Conservation (phyloP, 1,140 invertebrate species). For the Drosophila varians region DNA sequence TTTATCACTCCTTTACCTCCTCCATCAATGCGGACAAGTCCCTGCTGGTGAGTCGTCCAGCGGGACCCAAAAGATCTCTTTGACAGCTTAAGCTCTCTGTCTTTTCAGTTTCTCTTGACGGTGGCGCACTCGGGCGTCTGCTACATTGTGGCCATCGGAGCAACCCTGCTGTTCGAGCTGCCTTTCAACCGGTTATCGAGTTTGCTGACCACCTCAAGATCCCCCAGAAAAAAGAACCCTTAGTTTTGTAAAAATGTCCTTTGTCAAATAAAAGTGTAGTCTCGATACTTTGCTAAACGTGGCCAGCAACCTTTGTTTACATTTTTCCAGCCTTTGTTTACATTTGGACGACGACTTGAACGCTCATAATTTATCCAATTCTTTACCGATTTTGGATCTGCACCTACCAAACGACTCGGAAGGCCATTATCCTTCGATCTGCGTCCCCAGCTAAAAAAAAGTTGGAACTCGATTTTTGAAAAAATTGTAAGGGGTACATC, state of each 20-base stretch:
- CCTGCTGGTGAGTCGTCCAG: constrained; percentile 29
- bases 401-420: too few relatives aligned
- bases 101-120: constrained; percentile 19
- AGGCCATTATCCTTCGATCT: too few relatives aligned
- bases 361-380: too few relatives aligned
- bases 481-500: too few relatives aligned
- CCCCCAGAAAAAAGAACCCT: not conserved
- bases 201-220: not conserved
- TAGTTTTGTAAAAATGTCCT: constrained; percentile 1
- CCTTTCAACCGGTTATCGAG: constrained; percentile 34
- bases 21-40: constrained; percentile 13
- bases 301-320: too few relatives aligned
- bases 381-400: too few relatives aligned
- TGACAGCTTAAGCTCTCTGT: not conserved
- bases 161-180: constrained; percentile 49
- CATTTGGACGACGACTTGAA: too few relatives aligned
- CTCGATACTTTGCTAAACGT: too few relatives aligned
- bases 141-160: constrained; percentile 9
- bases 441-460: too few relatives aligned
- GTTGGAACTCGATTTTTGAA: too few relatives aligned
- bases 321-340: too few relatives aligned
- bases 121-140: constrained; percentile 15
- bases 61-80: not conserved
- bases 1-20: constrained; percentile 25
- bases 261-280: too few relatives aligned